Evolutionary conservation across 2,797 vertebrate species (phyloP).

Genomic region (Malurus leucopterus): DNA sequence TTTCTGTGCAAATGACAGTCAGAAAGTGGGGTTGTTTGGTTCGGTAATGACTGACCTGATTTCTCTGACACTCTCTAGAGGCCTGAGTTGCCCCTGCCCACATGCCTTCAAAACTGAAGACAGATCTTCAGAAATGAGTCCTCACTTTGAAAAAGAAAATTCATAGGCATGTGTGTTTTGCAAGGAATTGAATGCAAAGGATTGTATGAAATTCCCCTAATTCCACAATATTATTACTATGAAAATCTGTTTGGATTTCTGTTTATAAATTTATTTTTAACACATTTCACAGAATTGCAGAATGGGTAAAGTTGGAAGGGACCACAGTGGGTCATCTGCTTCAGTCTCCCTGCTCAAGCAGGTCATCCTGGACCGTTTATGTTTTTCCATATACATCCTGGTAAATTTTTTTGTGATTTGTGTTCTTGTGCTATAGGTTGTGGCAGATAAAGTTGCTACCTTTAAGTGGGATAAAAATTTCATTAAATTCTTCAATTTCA

Average conservation of each 20-base stretch:
- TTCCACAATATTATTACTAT: not conserved
- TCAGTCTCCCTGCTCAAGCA: not conserved
- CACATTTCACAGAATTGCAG: not conserved
- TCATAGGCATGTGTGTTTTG: not conserved
- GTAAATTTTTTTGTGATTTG: not conserved
- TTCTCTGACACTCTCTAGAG: fast-evolving
- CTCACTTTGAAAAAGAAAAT: not conserved
- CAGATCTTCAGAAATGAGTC: not conserved
- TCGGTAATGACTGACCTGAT: not conserved
- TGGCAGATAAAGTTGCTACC: not conserved
- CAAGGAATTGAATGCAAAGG: not conserved
- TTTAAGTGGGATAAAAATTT: not conserved
- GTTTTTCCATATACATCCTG: not conserved
- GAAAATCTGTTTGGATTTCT: not conserved
- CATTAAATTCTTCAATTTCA: not conserved
- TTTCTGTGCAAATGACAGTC: not conserved
- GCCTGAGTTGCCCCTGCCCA: not conserved
- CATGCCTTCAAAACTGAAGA: not conserved
- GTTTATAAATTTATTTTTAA: not conserved
- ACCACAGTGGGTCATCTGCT: not conserved
- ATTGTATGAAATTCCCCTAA: not conserved
- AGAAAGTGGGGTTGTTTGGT: not conserved
- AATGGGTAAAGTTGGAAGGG: not conserved
- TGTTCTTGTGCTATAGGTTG: not conserved
- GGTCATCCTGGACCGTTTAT: not conserved